Base-by-base conservation (phyloP, 2,113 vertebrate species). In the Meles meles region DNA sequence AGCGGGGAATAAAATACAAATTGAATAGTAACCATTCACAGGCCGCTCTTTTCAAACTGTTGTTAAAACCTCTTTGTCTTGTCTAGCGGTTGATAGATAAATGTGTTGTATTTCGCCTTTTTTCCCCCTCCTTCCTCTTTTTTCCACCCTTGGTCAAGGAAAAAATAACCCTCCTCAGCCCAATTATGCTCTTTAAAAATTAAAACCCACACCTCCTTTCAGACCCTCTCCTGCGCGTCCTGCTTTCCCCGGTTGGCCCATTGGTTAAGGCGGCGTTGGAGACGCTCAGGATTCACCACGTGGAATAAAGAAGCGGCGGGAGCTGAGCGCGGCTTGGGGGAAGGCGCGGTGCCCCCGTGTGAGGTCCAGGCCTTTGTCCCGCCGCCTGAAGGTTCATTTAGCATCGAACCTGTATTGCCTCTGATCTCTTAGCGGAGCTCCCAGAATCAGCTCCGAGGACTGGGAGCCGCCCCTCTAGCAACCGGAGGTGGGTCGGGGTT, bases 1-100 rank as follows among this genome's bases (percentile, higher is more conserved):
- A 99, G 99, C 99, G 99, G 99, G 99, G 99, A 99, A 99, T 99
- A 99, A 99, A 99, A 99, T 99, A 99, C 99, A 99, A 99, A 99
- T 99, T 99, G 99, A 99, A 99, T 99, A 99, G 99, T 99, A 99
- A 99, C 99, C 99, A 99, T 99, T 99, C 99, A 99, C 99, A 99
- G 99, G 99, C 99, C 99, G 96, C 98, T 99, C 99, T 99, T 99
- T 99, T 99, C 99, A 99, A 99, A 99, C 99, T 99, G 98, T 99
- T 98, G 99, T 99, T 99, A 99, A 99, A 99, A 99, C 99, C 97
- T 98, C 99, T 99, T 99, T 99, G 99, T 99, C 99, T 99, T 99
- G 99, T 99, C 98, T 99, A 97, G 98, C 99, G 98, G 98, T 98
- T 98, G 99, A 98, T 98, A 99, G 98, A 99, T 99, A 99, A 98